Evolutionary conservation across 2,113 vertebrate genomes (phyloP), one percentile per base, ranked within the genome.

Genomic region (Entosphenus tridentatus): DNA sequence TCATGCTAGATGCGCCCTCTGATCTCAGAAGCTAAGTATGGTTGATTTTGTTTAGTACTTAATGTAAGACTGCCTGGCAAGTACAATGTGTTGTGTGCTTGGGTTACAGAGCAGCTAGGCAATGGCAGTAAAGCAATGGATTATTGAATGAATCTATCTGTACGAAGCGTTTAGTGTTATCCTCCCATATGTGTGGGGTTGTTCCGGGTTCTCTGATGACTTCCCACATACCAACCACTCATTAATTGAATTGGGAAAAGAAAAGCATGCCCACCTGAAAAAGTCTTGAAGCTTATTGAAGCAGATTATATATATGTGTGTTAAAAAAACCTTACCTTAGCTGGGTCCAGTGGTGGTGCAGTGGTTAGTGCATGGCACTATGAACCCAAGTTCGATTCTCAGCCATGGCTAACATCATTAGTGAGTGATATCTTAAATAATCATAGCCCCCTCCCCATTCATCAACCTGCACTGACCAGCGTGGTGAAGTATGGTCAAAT

Each of bases 271-370:
- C 8, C 17, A n/a, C 14, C 8, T 17, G 17, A 65, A 17, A 14
- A n/a, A 65, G 7, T 65, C 17, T 1, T 65, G 4, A 65, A 65
- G 8, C 14, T 14, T 65, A 65, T 3, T 65, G 14, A n/a, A 67
- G 62, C n/a, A 67, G 10, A 10, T 9, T 67, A 2, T 67, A 16
- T 67, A 16, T n/a, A 67, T 9, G 8, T 67, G 21, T 16, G n/a
- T 9, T 11, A 16, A 21, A 9, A 67, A 65, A 8, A 8, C 17
- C 13, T 70, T 55, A 14, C 17, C 10, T 14, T 13, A 57, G 39
- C 21, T 65, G 12, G 57, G 56, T 70, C 9, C 21, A 59, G 67
- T 17, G 55, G 58, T 7, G 71, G 68, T 58, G 73, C 68, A 67
- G 56, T 16, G 58, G 57, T 70, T 17, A 57, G 5, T 39, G 39